Percentiles rank a stretch among this genome's conserved stretches.
Conservation (phyloP, 1,140 invertebrate genomes). For the Achroia grisella region DNA sequence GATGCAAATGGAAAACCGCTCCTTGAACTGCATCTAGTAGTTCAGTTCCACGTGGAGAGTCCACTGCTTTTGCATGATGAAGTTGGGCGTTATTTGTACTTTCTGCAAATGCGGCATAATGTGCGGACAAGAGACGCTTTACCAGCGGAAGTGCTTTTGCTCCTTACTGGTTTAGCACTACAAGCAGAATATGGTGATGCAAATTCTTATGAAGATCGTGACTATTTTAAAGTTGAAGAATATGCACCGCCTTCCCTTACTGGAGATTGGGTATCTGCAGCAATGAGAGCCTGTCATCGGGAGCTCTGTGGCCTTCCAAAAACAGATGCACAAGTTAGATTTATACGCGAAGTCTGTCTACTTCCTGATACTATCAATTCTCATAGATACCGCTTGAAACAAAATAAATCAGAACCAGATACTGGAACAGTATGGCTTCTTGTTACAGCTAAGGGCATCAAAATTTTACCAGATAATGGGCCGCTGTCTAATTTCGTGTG, state of each 20-base stretch:
- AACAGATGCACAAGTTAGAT: conserved; percentile 87
- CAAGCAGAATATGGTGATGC: conserved; percentile 93
- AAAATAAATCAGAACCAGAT: conserved; percentile 85
- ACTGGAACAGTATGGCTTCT: conserved; percentile 85
- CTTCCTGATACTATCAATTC: conserved; percentile 92
- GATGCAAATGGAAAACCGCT: conserved; percentile 92
- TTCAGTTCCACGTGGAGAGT: conserved; percentile 96
- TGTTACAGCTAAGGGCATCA: conserved; percentile 89
- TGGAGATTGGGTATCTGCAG: conserved; percentile 75
- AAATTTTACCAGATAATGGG: conserved; percentile 84
- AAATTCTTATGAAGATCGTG: conserved; percentile 73
- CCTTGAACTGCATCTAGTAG: conserved; percentile 91
- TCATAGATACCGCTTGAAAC: conserved; percentile 90
- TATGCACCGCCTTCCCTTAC: conserved; percentile 74
- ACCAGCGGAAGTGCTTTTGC: conserved; percentile 81
- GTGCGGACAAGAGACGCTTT: conserved; percentile 80
- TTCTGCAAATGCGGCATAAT: conserved; percentile 94
- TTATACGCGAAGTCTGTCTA: conserved; percentile 91
- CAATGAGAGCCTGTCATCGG: conserved; percentile 76
- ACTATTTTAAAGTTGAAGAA: conserved; percentile 89
- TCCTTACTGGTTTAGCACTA: conserved; percentile 88
- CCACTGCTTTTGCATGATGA: conserved; percentile 91
- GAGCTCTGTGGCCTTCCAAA: conserved; percentile 85
- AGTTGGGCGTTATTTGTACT: conserved; percentile 92
- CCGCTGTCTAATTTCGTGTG: conserved; percentile 86